A percentile compares a stretch with the other conserved stretches of the same genome.
phyloP scores from a whole-genome alignment of 2,888 invertebrate genomes.

The Aplocera efformata region DNA sequence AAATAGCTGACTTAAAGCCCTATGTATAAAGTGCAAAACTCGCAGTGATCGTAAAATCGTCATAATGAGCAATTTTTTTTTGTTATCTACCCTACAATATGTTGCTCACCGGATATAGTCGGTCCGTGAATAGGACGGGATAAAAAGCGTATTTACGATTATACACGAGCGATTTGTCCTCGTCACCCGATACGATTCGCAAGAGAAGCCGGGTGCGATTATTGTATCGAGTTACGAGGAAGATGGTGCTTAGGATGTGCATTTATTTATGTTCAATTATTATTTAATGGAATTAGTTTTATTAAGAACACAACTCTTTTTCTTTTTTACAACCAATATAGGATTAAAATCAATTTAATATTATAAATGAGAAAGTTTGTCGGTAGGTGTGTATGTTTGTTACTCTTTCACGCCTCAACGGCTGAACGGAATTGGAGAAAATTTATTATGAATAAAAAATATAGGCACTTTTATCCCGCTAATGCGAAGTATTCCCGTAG shows the following conservation, averaged over 20 bases:
- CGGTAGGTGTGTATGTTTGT: no score
- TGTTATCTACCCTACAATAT: conserved; percentile 64
- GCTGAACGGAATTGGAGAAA: no score
- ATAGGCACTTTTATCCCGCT: no score
- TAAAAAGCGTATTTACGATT: conserved; percentile 74
- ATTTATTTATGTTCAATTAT: conserved; percentile 10
- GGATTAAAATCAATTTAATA: no score
- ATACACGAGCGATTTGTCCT: conserved; percentile 73
- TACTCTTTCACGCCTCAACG: no score
- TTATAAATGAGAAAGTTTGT: no score
- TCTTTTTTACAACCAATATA: no score
- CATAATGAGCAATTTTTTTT: conserved; percentile 60
- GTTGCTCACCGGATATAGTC: conserved; percentile 70
- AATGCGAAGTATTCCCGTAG: no score
- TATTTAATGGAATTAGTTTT: conserved; percentile 2
- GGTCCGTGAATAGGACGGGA: conserved; percentile 53
- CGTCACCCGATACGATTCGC: conserved; percentile 67
- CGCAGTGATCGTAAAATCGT: conserved; percentile 34
- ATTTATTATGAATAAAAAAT: no score
- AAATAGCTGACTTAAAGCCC: conserved; percentile 43
- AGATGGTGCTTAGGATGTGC: conserved; percentile 44
- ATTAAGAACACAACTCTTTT: no score
- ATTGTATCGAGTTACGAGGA: conserved; percentile 67
- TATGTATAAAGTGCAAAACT: conserved; percentile 38
- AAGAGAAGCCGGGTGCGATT: conserved; percentile 57